Evolutionary conservation across 2,888 invertebrate genomes (phyloP), one percentile per base, ranked within the genome.

Genomic region (Caenorhabditis doughertyi): DNA sequence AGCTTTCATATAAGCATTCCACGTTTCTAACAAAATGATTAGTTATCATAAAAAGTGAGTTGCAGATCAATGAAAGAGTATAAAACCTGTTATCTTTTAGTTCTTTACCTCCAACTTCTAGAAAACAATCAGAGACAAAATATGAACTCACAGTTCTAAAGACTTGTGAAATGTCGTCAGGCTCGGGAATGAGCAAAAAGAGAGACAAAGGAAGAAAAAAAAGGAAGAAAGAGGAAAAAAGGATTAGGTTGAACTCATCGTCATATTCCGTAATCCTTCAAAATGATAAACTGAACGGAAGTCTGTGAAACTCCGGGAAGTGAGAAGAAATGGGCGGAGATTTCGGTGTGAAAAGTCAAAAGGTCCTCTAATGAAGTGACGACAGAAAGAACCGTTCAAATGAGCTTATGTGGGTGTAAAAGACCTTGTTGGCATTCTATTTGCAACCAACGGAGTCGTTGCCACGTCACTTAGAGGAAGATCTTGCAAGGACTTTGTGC

Each of bases 221-320:
- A 7, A 3, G 42, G 16, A 16, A 42, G 16, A 16, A 16, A 9
- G 18, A 44, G 27, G 60, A n/a, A 42, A 53, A 35, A 56, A 39
- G 51, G 71, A 71, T 71, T 71, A 71, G 44, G 58, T 47, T 71
- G 47, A 49, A 27, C 49, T 58, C 71, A 49, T 71, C 71, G 35
- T 60, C 71, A 60, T 71, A 42, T 11, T 68, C 56, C n/a, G 11
- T 68, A 70, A 70, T 70, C 70, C 56, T 27, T 18, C 44, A 44
- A 39, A 70, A 56, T n/a, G 56, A 55, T 55, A 55, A 55, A 55
- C 16, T 23, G 4, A 53, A 27, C 16, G 11, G 23, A 60, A 39
- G 58, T 60, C 25, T 53, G 27, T 18, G 42, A 68, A 51, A 68
- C 16, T 42, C 55, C 23, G 53, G 67, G 27, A 68, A 68, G 51